Evolutionary conservation across 1,140 invertebrate species (phyloP).

Genomic region (Euglossa dilemma): DNA sequence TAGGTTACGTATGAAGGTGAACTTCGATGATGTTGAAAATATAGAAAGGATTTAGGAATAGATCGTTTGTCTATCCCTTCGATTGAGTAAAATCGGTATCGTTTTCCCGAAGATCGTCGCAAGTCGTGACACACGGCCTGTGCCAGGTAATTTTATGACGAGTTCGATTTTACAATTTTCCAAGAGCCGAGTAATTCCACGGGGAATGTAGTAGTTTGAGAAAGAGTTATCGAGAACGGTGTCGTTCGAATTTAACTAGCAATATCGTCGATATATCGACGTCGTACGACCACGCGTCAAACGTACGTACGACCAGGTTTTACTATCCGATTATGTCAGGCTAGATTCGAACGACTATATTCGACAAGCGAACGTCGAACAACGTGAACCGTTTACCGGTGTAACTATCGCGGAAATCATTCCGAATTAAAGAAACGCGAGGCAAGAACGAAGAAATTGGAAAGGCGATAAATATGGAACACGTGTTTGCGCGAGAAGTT

Average conservation of each 20-base stretch:
- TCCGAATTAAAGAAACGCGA: too few relatives aligned
- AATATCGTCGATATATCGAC: constrained; percentile 27
- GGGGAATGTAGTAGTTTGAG: not conserved
- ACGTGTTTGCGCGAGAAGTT: not conserved
- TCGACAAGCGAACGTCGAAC: not conserved
- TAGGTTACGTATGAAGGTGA: too few relatives aligned
- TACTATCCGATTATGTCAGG: constrained; percentile 22
- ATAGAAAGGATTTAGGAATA: too few relatives aligned
- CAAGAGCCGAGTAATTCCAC: not conserved
- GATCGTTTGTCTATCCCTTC: too few relatives aligned
- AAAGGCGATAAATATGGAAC: too few relatives aligned
- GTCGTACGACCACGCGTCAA: constrained; percentile 7
- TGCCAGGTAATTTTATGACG: not conserved
- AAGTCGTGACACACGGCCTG: not conserved
- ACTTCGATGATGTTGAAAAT: too few relatives aligned
- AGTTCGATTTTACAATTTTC: not conserved
- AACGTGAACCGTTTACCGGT: too few relatives aligned
- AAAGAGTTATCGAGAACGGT: not conserved
- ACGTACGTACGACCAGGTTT: constrained; percentile 33
- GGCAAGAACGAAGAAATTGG: too few relatives aligned
- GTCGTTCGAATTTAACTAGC: constrained; percentile 42
- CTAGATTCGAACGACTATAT: constrained; percentile 7
- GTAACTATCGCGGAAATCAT: too few relatives aligned
- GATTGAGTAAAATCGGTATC: too few relatives aligned
- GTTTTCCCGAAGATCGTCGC: not conserved